phyloP scores from a whole-genome alignment of 2,888 invertebrate genomes.

The Anarsia innoxiella region DNA sequence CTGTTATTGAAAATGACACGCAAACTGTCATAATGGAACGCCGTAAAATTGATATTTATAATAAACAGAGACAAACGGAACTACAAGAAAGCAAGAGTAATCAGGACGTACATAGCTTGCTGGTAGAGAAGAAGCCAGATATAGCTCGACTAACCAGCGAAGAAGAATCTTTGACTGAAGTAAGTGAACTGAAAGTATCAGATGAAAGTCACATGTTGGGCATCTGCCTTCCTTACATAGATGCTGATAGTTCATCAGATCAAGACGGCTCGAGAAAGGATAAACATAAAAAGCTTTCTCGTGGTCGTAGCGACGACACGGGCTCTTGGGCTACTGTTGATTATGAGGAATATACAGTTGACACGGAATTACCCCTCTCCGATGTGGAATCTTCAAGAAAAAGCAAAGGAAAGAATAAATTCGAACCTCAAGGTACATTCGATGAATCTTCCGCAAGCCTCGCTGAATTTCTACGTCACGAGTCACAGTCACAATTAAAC shows the following conservation, averaged over 20 bases:
- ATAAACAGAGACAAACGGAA: slow-evolving; percentile 70
- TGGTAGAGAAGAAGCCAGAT: slow-evolving; percentile 62
- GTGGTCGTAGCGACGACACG: slow-evolving; percentile 80
- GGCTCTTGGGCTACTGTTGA: slow-evolving; percentile 81
- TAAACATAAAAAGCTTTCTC: slow-evolving; percentile 38
- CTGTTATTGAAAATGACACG: slow-evolving; percentile 72
- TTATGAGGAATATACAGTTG: slow-evolving; percentile 79
- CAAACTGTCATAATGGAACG: slow-evolving; percentile 78
- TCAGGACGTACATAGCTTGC: slow-evolving; percentile 48
- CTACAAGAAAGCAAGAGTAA: slow-evolving; percentile 53
- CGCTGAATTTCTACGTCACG: slow-evolving; percentile 63
- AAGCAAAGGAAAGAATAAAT: slow-evolving; percentile 33
- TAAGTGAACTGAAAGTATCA: slow-evolving; percentile 76
- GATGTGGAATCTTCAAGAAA: slow-evolving; percentile 47
- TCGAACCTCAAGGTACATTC: slow-evolving; percentile 76
- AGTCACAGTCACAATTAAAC: slow-evolving; percentile 51
- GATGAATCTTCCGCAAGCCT: slow-evolving; percentile 75
- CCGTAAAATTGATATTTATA: slow-evolving; percentile 76
- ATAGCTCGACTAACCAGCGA: slow-evolving; percentile 76
- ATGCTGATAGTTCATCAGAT: slow-evolving; percentile 70
- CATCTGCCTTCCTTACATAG: slow-evolving; percentile 67
- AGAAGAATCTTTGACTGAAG: slow-evolving; percentile 81
- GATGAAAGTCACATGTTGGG: slow-evolving; percentile 67
- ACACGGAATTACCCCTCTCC: slow-evolving; percentile 73
- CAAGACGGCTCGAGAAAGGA: slow-evolving; percentile 51